phyloP scores from a whole-genome alignment of 2,113 vertebrate species.

The Lanius collurio region DNA sequence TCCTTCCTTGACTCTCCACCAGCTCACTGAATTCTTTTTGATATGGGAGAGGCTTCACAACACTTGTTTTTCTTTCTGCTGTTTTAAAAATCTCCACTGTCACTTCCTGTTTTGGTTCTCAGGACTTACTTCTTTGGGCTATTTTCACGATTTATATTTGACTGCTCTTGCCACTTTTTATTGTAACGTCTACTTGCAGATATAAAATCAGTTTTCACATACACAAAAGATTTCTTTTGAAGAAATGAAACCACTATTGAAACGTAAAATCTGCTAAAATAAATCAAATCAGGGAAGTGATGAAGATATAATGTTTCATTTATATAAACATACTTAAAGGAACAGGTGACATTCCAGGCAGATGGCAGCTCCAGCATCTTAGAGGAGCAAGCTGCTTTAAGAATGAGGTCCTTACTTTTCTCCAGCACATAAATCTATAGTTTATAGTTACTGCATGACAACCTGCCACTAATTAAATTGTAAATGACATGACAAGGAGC shows the following conservation, averaged over 20 bases:
- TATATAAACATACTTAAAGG: slow-evolving; percentile 38
- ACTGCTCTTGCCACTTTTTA: slow-evolving; percentile 7
- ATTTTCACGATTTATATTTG: slow-evolving; percentile 14
- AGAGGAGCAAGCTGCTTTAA: slow-evolving; percentile 61
- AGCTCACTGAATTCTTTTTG: not conserved
- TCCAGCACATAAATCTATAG: slow-evolving; percentile 27
- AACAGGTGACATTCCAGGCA: slow-evolving; percentile 65
- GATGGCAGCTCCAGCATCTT: slow-evolving; percentile 68
- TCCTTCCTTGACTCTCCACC: not conserved
- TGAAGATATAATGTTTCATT: slow-evolving; percentile 42
- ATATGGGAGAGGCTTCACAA: not conserved
- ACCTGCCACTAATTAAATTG: slow-evolving; percentile 67
- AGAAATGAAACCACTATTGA: slow-evolving; percentile 60
- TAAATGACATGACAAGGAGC: slow-evolving; percentile 53
- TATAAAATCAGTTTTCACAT: slow-evolving; percentile 47
- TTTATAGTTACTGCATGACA: slow-evolving; percentile 64
- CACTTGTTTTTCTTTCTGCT: not conserved
- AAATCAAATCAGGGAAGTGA: slow-evolving; percentile 19
- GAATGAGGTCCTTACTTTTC: slow-evolving; percentile 63
- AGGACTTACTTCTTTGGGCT: slow-evolving; percentile 5
- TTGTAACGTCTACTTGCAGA: slow-evolving; percentile 38
- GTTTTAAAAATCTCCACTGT: slow-evolving; percentile 12
- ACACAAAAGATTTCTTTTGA: slow-evolving; percentile 46
- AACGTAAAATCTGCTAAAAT: slow-evolving; percentile 57
- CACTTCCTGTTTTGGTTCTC: slow-evolving; percentile 43